Base-by-base conservation (phyloP, 2,797 vertebrate species). In the Coendou prehensilis region DNA sequence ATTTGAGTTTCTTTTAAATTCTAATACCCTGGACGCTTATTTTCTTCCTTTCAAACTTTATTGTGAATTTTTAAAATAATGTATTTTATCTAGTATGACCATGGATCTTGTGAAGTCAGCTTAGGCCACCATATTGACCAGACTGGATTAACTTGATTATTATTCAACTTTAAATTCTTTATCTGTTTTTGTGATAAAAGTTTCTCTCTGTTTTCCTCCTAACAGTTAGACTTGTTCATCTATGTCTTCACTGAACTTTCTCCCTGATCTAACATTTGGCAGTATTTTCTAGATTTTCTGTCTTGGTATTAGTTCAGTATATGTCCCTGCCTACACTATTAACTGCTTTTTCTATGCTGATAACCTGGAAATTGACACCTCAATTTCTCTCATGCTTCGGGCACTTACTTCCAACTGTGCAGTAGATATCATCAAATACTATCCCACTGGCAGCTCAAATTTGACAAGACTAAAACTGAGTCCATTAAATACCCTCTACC, bases 301-400 rank as follows among this genome's bases (percentile, higher is more conserved):
- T 84, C 4, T n/a, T 8, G 8, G 14, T 50, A 26, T 91, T 83
- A 91, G 67, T 86, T 82, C 75, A 37, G 2, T 28, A 15, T 61
- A 20, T 54, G 81, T n/a, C 8, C 8, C 33, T 79, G 28, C 14
- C 67, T 91, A 14, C 41, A 61, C 23, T 83, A 86, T 79, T 88
- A 82, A 84, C 83, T 61, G 4, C 37, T 92, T 78, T 91, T 52
- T 83, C 54, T 67, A 80, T 37, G 50, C 69, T 67, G 28, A 95
- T 91, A 87, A 95, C 87, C 75, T 89, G 33, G 50, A 97, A 94
- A 95, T 52, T 93, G 89, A 94, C 75, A 88, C 76, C 61, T 82
- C 89, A 63, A 91, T 75, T 50, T 89, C 67, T 50, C 73, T 20
- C 30, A 67, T 79, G 87, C 52, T 93, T 94, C 75, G 52, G 94